Percentiles rank a stretch among this genome's conserved stretches.
phyloP scores from a whole-genome alignment of 2,797 vertebrate species.

The Sebastes vulpes region DNA sequence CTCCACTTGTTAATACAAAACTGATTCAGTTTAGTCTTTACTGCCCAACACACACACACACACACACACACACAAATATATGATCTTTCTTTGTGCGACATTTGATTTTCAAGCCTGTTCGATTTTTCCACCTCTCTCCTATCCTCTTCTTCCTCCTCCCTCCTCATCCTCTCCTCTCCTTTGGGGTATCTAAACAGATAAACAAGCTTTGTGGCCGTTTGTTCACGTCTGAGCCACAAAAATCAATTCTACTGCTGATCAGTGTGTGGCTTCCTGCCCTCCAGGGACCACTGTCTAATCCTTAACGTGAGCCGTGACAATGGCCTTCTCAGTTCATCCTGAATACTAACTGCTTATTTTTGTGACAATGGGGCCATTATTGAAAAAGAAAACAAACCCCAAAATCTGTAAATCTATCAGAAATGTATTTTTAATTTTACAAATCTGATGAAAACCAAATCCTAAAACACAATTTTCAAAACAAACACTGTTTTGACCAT shows the following conservation, averaged over 20 bases:
- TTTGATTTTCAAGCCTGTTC: background rate
- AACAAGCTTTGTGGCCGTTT: constrained; percentile 33
- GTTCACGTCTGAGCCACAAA: constrained; percentile 6
- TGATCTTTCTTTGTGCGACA: background rate
- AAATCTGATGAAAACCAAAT: background rate
- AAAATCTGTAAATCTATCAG: background rate
- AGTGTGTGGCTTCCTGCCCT: constrained; percentile 16
- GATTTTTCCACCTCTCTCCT: background rate
- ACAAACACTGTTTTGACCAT: background rate
- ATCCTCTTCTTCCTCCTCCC: background rate
- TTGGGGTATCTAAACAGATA: constrained; percentile 9
- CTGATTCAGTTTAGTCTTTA: background rate
- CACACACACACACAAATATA: background rate
- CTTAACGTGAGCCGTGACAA: constrained; percentile 15
- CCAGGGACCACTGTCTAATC: constrained; percentile 6
- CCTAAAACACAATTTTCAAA: background rate
- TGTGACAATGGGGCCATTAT: background rate
- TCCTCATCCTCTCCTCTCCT: background rate
- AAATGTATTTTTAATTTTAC: background rate
- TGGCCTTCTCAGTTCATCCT: constrained; percentile 13
- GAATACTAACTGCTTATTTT: background rate
- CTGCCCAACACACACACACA: background rate
- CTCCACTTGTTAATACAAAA: background rate
- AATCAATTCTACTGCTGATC: constrained; percentile 41
- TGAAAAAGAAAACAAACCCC: background rate